Evolutionary conservation across 2,113 vertebrate species (phyloP).

Genomic region (Solenodon paradoxus): DNA sequence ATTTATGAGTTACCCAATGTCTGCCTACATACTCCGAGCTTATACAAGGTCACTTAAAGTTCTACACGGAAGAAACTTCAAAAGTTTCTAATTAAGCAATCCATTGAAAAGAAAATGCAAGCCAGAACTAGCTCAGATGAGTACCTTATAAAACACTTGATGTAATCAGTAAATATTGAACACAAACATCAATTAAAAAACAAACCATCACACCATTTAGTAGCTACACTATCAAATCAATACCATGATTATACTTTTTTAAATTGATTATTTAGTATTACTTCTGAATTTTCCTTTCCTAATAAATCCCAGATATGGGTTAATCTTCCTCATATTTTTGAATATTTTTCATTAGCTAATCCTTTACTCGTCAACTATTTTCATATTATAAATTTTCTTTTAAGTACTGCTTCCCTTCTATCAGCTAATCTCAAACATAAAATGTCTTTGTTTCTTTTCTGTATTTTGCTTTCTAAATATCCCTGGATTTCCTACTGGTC

Average conservation of each 20-base stretch:
- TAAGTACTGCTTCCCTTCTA: background rate
- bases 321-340: background rate
- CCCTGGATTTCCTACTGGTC: background rate
- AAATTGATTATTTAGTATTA: background rate
- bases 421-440: background rate
- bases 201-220: background rate
- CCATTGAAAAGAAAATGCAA: background rate
- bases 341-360: background rate
- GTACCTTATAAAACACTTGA: background rate
- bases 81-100: background rate
- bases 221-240: background rate
- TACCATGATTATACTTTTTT: background rate
- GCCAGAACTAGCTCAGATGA: background rate
- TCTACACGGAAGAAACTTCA: background rate
- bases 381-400: background rate
- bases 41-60: slow-evolving; percentile 61
- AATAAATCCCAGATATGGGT: background rate
- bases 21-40: background rate
- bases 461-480: background rate
- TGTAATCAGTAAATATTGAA: background rate
- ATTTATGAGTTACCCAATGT: background rate
- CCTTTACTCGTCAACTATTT: background rate
- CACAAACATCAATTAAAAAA: background rate
- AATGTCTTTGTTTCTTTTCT: background rate
- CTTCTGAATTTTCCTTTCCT: background rate